Conservation (phyloP, 2,797 vertebrate species). For the Darevskia mixta region DNA sequence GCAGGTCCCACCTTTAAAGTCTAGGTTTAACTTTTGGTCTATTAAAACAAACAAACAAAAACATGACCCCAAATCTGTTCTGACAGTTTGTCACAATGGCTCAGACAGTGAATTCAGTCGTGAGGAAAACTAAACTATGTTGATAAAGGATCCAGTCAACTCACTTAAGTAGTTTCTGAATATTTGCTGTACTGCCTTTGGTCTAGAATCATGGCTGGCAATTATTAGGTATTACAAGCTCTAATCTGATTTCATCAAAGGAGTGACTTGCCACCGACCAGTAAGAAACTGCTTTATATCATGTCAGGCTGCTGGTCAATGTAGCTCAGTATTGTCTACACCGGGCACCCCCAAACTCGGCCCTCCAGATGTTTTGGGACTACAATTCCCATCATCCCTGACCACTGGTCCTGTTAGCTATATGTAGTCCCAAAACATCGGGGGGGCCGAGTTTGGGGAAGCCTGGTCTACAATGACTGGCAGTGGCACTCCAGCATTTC, state of each 20-base stretch:
- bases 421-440: no score
- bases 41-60: slow-evolving; percentile 46
- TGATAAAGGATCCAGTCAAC: slow-evolving; percentile 63
- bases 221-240: not conserved
- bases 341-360: no score
- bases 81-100: slow-evolving; percentile 74
- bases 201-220: not conserved
- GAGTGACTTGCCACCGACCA: no score
- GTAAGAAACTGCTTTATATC: no score
- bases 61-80: slow-evolving; percentile 46
- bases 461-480: no score
- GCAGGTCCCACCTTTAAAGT: slow-evolving; percentile 60
- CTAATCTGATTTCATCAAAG: not conserved
- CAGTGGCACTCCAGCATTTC: no score
- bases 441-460: no score
- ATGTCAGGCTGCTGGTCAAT: no score
- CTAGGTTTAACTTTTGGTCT: slow-evolving; percentile 58
- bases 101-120: slow-evolving; percentile 72
- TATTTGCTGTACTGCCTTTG: slow-evolving; percentile 44
- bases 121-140: slow-evolving; percentile 65
- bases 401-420: no score
- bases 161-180: slow-evolving; percentile 53
- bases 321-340: no score
- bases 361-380: no score
- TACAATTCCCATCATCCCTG: no score